A percentile compares a stretch with the other conserved stretches of the same genome.
Conservation (phyloP, 2,888 invertebrate genomes). For the Drosophila stalkeri region DNA sequence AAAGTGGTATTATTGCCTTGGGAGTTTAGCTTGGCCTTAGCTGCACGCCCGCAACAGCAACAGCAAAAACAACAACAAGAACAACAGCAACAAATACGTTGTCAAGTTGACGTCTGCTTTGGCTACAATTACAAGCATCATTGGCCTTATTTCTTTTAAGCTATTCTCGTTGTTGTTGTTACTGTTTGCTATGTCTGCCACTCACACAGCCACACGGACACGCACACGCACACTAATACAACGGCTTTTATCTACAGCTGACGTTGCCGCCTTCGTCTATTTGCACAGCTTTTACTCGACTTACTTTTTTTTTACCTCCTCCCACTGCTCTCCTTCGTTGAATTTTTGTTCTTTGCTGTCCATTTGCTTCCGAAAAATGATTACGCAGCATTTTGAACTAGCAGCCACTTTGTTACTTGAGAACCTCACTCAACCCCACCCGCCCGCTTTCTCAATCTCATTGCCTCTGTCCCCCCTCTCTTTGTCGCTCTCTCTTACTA, state of each 20-base stretch:
- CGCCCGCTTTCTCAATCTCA: not conserved
- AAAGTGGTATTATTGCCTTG: constrained; percentile 54
- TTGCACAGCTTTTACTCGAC: constrained; percentile 68
- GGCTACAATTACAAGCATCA: constrained; percentile 78
- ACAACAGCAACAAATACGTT: constrained; percentile 17
- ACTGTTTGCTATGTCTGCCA: constrained; percentile 52
- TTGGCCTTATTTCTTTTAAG: constrained; percentile 71
- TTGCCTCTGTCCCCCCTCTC: no score
- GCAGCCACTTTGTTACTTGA: constrained; percentile 55
- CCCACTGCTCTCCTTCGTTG: not conserved
- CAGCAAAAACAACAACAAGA: constrained; percentile 37
- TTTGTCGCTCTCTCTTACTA: not conserved
- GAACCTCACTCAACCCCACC: constrained; percentile 10
- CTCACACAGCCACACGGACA: not conserved
- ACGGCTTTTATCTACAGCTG: constrained; percentile 56
- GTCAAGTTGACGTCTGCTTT: constrained; percentile 34
- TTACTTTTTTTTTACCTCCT: constrained; percentile 22
- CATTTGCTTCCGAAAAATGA: constrained; percentile 73
- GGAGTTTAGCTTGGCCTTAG: constrained; percentile 56
- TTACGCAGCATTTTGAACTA: constrained; percentile 71
- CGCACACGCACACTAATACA: constrained; percentile 6
- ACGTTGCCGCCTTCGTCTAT: constrained; percentile 62
- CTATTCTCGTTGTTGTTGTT: constrained; percentile 43
- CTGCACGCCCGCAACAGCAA: constrained; percentile 56
- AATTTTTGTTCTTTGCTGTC: constrained; percentile 32